A percentile compares a stretch with the other conserved stretches of the same genome.
These are phyloP conservation scores for Drosophila atripex DNA, from an alignment of 2,888 invertebrate species.

Conservation along the genomic window DNA sequence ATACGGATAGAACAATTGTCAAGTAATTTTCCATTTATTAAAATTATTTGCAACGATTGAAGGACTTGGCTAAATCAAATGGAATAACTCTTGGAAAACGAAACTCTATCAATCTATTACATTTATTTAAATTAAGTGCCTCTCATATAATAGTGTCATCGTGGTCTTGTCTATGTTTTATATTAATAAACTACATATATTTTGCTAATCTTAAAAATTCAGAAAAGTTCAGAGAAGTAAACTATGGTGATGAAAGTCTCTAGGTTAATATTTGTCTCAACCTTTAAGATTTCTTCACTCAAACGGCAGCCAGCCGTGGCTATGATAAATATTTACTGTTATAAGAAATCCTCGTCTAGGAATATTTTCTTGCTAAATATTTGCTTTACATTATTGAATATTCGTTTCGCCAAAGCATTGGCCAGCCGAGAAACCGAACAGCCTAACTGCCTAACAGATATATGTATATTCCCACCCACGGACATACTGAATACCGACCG, in stretches of 20 bases:
- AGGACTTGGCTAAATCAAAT: not conserved
- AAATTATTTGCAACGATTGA: not conserved
- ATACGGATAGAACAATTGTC: constrained; percentile 78
- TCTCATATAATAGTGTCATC: constrained; percentile 8
- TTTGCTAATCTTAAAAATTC: not conserved
- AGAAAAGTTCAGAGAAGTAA: not conserved
- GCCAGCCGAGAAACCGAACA: constrained; percentile 7
- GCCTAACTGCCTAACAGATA: constrained; percentile 10
- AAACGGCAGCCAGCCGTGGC: constrained; percentile 3
- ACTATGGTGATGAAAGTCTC: not conserved
- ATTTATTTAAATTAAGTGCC: not conserved
- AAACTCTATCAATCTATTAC: not conserved
- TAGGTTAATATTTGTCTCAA: not conserved
- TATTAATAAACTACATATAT: constrained; percentile 11
- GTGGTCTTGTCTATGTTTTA: not conserved
- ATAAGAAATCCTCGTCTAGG: constrained; percentile 44
- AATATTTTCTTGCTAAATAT: constrained; percentile 57
- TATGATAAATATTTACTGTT: constrained; percentile 34
- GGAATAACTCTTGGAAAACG: constrained; percentile 4
- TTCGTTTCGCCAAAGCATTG: constrained; percentile 51
- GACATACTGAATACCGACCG: not conserved
- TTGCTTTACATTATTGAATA: constrained; percentile 66
- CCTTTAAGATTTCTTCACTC: not conserved
- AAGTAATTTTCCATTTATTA: constrained; percentile 20
- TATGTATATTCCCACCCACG: constrained; percentile 8